Evolutionary conservation across 2,888 invertebrate genomes (phyloP).

Genomic region (Leucophenga maculata): DNA sequence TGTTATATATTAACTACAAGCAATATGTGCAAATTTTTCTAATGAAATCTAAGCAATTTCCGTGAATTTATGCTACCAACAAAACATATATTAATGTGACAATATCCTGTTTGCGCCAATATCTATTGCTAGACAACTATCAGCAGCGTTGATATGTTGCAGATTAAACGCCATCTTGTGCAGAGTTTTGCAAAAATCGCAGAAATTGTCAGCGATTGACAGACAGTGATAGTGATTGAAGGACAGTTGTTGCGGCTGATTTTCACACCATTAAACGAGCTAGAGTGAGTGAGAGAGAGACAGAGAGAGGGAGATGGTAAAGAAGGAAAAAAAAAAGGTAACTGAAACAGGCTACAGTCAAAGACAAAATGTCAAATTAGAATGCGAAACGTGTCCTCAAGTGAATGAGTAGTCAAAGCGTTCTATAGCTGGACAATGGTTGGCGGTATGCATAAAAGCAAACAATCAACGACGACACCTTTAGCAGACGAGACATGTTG

Average conservation of each 20-base stretch:
- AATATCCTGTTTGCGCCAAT: too few relatives aligned
- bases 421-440: constrained; percentile 25
- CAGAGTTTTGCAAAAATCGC: neutral
- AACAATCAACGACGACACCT: constrained; percentile 32
- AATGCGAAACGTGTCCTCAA: constrained; percentile 67
- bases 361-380: constrained; percentile 65
- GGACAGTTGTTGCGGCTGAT: constrained; percentile 56
- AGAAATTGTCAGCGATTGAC: constrained; percentile 30
- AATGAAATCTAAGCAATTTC: too few relatives aligned
- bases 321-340: neutral
- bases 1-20: too few relatives aligned
- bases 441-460: constrained; percentile 58
- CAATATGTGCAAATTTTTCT: neutral
- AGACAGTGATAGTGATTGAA: constrained; percentile 63
- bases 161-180: constrained; percentile 21
- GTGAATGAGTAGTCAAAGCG: constrained; percentile 40
- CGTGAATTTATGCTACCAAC: too few relatives aligned
- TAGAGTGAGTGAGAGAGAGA: constrained; percentile 18
- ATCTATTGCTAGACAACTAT: too few relatives aligned
- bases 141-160: neutral
- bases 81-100: too few relatives aligned
- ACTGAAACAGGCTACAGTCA: neutral
- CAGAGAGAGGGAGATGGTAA: neutral
- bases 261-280: constrained; percentile 43
- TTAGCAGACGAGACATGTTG: constrained; percentile 15